Base-by-base conservation (phyloP, 2,797 vertebrate species). In the Ibycter americanus region DNA sequence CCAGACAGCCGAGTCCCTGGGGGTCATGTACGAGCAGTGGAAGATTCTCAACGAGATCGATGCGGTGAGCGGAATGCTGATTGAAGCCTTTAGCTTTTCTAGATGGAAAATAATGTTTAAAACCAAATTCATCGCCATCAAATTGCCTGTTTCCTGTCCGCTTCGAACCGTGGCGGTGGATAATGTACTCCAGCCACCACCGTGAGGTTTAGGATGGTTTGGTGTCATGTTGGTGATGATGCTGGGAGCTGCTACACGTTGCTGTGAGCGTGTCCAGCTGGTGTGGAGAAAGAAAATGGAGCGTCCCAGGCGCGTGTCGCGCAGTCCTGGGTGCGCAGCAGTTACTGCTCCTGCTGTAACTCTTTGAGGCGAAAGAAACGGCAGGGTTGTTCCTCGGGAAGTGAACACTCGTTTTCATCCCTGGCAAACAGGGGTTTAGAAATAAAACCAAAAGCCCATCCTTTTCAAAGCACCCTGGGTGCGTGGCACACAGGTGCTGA, bases 21-120 rank as follows among this genome's bases (percentile, higher is more conserved):
- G 98, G 1, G 99, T 99, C 52, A 99, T 99, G 0, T 99, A 99
- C 0, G 99, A 99, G 92, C 99, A 99, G 98, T 99, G 99, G 99
- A 99, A 99, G 97, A 99, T 99, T 80, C 98, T 99, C 94, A 99
- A 99, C 2, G 99, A 99, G 97, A 99, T 99, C 0, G 99, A 99
- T 90, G 99, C 99, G 56, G 99, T 99, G 96, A 99, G 99, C 99
- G 95, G 49, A 20, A 27, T 6, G 46, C 55, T 31, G 49, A 18
- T 14, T 2, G 7, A 19, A 61, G 11, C 20, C 27, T 58, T 34
- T 12, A 2, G n/a, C 62, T 56, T 38, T 31, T 27, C 52, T 8
- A 12, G 54, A 1, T 54, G 58, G 63, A 46, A 46, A 74, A 25
- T 17, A 2, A 3, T 0, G 9, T 36, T 49, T 38, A 11, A 68